Base-by-base conservation (phyloP, 2,888 invertebrate species). In the Syrphus vitripennis region DNA sequence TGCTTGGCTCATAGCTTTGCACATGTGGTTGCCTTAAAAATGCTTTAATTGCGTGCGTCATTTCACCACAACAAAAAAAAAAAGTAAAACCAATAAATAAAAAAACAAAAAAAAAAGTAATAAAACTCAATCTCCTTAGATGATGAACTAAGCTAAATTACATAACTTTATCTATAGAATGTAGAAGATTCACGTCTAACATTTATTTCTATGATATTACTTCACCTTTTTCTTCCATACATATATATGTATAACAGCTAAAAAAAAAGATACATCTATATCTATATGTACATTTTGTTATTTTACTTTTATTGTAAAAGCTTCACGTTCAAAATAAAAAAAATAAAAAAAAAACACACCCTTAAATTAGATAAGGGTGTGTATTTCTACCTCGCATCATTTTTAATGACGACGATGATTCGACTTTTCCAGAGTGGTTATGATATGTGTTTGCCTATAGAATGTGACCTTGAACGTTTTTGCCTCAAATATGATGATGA, bases 391-490 rank as follows among this genome's bases (percentile, higher is more conserved):
- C 21, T 67, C 34, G 34, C 31, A 67, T 76, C 40, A 29, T 29
- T 65, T 71, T 83, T 83, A 72, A 67, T 83, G 67, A 76, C 37
- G 59, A 72, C 59, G 67, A 61, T 19, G 19, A 57, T 72, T 72
- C 70, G 45, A 50, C 12, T 40, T n/a, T n/a, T 42, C 14, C 26
- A 57, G 55, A 72, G 50, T 53, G 50, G 57, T 29, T 70, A 55
- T 55, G 45, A 55, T 14, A 34, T 63, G 34, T 71, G 34, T 71
- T 77, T 59, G 16, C 77, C 50, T 29, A 26, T 59, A 74, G 53
- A 72, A 69, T n/a, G 53, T 78, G 78, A 83, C 83, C 83, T 83
- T 83, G 83, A 78, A 83, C 31, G 42, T 69, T 69, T 19, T 69
- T 65, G 19, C 67, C 24, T 65, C 42, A 53, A 55, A 31, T 34